A percentile compares a stretch with the other conserved stretches of the same genome.
Conservation (phyloP, 1,140 invertebrate genomes). For the Panulirus ornatus region DNA sequence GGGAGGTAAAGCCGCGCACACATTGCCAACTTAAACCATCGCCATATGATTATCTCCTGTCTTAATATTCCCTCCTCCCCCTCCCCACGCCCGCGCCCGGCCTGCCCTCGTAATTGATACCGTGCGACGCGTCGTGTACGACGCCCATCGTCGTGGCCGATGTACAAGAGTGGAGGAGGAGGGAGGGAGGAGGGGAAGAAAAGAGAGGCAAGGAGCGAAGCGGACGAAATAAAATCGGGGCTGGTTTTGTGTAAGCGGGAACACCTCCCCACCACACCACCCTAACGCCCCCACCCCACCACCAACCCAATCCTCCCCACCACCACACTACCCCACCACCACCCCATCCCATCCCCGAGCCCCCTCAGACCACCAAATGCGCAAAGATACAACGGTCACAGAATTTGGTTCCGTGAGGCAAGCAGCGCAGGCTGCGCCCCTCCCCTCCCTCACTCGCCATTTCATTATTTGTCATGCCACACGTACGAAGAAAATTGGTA, state of each 20-base stretch:
- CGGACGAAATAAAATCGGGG: neutral
- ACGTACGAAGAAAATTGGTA: constrained; percentile 42
- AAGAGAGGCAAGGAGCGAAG: neutral
- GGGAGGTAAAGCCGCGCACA: neutral
- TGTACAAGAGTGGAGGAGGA: constrained; percentile 3
- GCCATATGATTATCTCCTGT: neutral
- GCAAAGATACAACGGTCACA: neutral
- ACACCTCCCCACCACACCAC: neutral
- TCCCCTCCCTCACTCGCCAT: neutral
- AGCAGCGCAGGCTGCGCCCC: neutral
- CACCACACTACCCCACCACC: neutral
- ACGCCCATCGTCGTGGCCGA: constrained; percentile 27
- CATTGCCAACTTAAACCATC: neutral
- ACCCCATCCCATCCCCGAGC: neutral
- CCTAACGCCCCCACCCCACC: neutral
- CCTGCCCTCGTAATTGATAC: neutral
- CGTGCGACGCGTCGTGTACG: constrained; percentile 11
- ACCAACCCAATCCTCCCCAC: neutral
- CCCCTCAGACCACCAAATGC: constrained; percentile 27
- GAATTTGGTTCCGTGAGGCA: neutral
- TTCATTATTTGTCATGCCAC: constrained; percentile 24
- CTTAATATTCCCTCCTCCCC: constrained; percentile 1
- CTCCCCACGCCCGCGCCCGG: neutral
- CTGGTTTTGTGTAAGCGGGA: neutral
- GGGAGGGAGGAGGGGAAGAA: constrained; percentile 21